These are phyloP conservation scores for Cariama cristata DNA, from an alignment of 2,113 vertebrate species.

Conservation along the genomic window DNA sequence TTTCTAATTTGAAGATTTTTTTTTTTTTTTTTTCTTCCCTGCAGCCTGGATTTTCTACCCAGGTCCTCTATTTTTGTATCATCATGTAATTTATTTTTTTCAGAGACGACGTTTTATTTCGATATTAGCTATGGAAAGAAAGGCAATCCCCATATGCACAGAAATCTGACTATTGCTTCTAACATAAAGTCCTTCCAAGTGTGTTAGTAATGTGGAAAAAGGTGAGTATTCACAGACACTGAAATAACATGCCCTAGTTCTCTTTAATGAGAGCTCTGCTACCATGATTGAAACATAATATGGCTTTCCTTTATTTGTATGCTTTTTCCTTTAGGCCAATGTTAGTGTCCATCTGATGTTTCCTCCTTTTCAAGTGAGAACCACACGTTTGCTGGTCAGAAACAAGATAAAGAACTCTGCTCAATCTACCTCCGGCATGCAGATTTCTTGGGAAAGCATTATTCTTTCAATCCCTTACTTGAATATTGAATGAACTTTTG, in stretches of 20 bases:
- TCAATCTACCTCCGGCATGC: neutral
- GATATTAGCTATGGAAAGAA: neutral
- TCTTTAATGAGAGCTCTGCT: neutral
- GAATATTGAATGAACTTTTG: neutral
- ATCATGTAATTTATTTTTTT: neutral
- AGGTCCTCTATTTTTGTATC: neutral
- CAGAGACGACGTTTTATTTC: neutral
- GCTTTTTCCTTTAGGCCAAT: neutral
- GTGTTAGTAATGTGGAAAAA: neutral
- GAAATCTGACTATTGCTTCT: neutral
- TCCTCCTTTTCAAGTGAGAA: neutral
- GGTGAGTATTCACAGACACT: neutral
- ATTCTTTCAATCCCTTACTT: neutral
- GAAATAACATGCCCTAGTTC: neutral
- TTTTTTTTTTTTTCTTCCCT: neutral
- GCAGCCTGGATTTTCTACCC: neutral
- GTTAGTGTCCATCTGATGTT: neutral
- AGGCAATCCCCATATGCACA: neutral
- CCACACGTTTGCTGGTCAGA: neutral
- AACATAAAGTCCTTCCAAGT: neutral
- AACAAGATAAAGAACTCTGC: neutral
- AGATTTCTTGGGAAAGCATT: neutral
- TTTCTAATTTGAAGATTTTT: neutral
- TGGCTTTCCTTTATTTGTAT: rapidly evolving
- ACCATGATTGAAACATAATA: neutral